phyloP scores from a whole-genome alignment of 1,140 invertebrate genomes.

The Drosophila bocki region DNA sequence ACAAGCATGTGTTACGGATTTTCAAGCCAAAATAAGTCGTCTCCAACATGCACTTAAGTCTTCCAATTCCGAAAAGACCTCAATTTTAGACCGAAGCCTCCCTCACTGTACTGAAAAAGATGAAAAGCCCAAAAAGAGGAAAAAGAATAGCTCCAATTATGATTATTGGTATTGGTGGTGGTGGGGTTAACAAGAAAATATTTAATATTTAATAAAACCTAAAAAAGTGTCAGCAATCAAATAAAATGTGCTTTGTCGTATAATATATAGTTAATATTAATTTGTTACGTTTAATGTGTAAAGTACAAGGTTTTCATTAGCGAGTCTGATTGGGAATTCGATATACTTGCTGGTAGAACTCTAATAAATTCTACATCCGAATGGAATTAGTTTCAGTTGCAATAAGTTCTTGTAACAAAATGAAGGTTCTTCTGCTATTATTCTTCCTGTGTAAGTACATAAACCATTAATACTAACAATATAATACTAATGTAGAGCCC shows the following conservation, averaged over 20 bases:
- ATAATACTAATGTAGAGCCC: not conserved
- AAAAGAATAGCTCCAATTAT: too few relatives aligned
- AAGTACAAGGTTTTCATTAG: not conserved
- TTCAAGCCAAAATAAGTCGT: not conserved
- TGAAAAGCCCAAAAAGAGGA: not conserved
- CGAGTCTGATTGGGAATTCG: not conserved
- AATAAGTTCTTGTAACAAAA: not conserved
- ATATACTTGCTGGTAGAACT: not conserved
- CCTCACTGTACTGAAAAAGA: rapidly evolving
- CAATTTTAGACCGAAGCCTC: not conserved
- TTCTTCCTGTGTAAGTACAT: not conserved
- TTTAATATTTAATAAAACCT: not conserved
- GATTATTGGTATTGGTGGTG: not conserved
- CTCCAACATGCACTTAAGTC: not conserved
- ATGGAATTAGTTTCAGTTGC: not conserved
- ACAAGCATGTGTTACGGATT: not conserved
- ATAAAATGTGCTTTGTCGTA: too few relatives aligned
- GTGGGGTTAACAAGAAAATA: not conserved
- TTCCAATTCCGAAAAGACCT: not conserved
- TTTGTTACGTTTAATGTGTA: too few relatives aligned
- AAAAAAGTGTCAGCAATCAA: not conserved
- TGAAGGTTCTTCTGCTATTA: not conserved
- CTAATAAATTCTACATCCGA: not conserved
- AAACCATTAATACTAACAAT: too few relatives aligned
- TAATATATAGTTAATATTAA: too few relatives aligned